A percentile compares a stretch with the other conserved stretches of the same genome.
These are phyloP conservation scores for Ruditapes philippinarum DNA, from an alignment of 1,140 invertebrate genomes.

Conservation along the genomic window DNA sequence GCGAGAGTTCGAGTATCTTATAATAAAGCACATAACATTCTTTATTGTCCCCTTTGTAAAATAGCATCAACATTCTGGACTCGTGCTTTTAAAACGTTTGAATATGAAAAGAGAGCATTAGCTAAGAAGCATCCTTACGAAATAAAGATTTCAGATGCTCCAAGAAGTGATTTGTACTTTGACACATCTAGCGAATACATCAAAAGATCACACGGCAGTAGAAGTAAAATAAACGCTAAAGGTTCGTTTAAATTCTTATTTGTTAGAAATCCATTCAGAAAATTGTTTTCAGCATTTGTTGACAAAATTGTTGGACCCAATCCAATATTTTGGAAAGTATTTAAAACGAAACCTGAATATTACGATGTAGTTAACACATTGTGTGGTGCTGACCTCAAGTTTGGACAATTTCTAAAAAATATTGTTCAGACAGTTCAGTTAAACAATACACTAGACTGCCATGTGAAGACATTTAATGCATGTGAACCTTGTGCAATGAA, in stretches of 20 bases:
- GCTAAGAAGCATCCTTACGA: slow-evolving; percentile 23
- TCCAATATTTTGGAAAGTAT: slow-evolving; percentile 38
- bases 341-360: background rate
- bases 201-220: background rate
- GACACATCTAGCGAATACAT: background rate
- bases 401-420: slow-evolving; percentile 30
- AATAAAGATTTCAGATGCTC: slow-evolving; percentile 11
- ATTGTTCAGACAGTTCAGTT: background rate
- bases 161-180: background rate
- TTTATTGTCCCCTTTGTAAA: slow-evolving; percentile 51
- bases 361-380: background rate
- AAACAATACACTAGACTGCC: background rate
- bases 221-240: background rate
- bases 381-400: slow-evolving; percentile 24
- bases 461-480: background rate
- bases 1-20: background rate
- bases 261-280: slow-evolving; percentile 34
- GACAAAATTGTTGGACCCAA: slow-evolving; percentile 51
- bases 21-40: background rate
- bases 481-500: slow-evolving; percentile 30
- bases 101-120: background rate
- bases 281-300: slow-evolving; percentile 36
- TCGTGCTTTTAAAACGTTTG: slow-evolving; percentile 14
- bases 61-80: slow-evolving; percentile 37
- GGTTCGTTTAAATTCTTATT: slow-evolving; percentile 40